Conservation (phyloP, 2,888 invertebrate species). For the Mythimna pallens region DNA sequence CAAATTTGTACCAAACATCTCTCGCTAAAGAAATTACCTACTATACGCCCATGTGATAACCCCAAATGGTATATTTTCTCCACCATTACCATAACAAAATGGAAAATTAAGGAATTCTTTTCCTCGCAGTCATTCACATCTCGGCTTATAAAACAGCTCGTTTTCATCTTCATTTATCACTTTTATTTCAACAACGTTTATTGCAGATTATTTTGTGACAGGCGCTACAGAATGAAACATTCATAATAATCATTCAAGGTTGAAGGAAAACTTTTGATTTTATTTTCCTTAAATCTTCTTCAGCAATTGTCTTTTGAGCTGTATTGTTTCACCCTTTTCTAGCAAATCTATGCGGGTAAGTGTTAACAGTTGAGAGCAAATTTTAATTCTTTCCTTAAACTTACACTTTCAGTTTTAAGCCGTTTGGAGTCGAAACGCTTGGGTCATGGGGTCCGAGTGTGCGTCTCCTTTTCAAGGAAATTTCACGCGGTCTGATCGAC, state of each 20-base stretch:
- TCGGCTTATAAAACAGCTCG: slow-evolving; percentile 9
- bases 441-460: too few species aligned
- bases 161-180: slow-evolving; percentile 31
- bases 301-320: not conserved
- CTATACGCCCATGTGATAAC: not conserved
- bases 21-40: not conserved
- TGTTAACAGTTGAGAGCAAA: not conserved
- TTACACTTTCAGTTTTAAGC: too few species aligned
- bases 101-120: slow-evolving; percentile 26
- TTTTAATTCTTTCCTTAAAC: not conserved
- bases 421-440: too few species aligned
- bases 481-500: too few species aligned
- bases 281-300: slow-evolving; percentile 3
- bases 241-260: not conserved
- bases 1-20: not conserved
- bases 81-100: slow-evolving; percentile 2
- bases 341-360: not conserved
- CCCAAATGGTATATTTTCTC: not conserved
- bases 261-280: slow-evolving; percentile 1
- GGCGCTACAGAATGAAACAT: slow-evolving; percentile 23
- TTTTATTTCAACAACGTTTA: slow-evolving; percentile 27
- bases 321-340: slow-evolving; percentile 23
- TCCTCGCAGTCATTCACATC: slow-evolving; percentile 19
- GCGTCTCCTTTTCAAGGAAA: too few species aligned
- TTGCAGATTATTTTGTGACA: slow-evolving; percentile 40